phyloP scores from a whole-genome alignment of 1,140 invertebrate species.

The Linepithema humile region DNA sequence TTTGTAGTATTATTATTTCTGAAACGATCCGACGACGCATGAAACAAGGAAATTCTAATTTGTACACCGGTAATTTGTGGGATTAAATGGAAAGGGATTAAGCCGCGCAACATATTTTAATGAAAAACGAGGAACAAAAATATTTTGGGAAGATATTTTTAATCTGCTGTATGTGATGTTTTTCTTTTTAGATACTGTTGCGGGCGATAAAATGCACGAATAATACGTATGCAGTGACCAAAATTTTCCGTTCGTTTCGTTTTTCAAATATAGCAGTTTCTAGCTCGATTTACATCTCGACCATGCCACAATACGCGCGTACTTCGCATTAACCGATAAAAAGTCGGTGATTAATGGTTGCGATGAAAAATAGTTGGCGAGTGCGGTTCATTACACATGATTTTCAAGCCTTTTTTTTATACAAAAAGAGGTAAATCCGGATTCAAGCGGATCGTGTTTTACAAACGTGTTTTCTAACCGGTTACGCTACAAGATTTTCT shows the following conservation, averaged over 20 bases:
- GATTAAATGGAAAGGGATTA: constrained; percentile 1
- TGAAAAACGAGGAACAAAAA: neutral
- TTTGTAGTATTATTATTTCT: constrained; percentile 20
- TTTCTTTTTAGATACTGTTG: neutral
- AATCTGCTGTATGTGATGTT: constrained; percentile 9
- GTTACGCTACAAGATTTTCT: neutral
- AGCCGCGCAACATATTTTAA: constrained; percentile 22
- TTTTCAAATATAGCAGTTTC: constrained; percentile 19
- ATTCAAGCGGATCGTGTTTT: constrained; percentile 33
- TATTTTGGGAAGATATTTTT: neutral
- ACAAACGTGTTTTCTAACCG: constrained; percentile 45
- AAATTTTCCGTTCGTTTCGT: constrained; percentile 26
- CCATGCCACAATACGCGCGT: constrained; percentile 21
- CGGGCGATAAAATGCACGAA: neutral
- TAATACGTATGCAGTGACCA: neutral
- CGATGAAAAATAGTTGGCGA: constrained; percentile 40
- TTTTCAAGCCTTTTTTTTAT: constrained; percentile 41
- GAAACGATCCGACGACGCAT: neutral
- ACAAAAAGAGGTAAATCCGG: constrained; percentile 23
- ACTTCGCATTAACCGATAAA: constrained; percentile 49
- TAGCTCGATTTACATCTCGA: constrained; percentile 33
- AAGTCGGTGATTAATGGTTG: constrained; percentile 50
- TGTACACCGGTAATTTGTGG: neutral
- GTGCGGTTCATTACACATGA: constrained; percentile 47
- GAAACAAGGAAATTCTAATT: neutral